These are phyloP conservation scores for Parasteatoda tepidariorum DNA, from an alignment of 1,140 invertebrate species.

Conservation along the genomic window DNA sequence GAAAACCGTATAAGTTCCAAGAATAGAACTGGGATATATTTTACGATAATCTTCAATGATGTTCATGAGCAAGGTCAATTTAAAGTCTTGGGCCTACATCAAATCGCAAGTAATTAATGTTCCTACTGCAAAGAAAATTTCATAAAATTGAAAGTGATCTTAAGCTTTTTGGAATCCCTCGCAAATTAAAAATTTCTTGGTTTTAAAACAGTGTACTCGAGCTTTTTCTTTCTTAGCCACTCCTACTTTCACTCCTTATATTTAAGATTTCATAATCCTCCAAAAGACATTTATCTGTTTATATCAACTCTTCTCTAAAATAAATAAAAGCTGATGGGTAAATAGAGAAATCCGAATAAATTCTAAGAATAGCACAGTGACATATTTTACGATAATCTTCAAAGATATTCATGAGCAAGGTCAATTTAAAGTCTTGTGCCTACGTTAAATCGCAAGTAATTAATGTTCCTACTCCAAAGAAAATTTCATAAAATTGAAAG, in stretches of 20 bases:
- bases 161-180: no score
- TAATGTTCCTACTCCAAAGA: slow-evolving; percentile 26
- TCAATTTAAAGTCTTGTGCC: neutral
- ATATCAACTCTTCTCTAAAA: no score
- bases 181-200: no score
- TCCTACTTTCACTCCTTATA: no score
- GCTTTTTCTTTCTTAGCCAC: neutral
- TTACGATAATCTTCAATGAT: neutral
- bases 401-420: neutral
- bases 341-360: neutral
- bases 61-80: neutral
- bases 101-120: slow-evolving; percentile 15
- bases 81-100: neutral
- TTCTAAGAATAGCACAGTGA: slow-evolving; percentile 38
- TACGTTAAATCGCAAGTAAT: slow-evolving; percentile 11
- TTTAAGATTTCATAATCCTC: no score
- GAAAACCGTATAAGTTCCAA: slow-evolving; percentile 2
- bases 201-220: neutral
- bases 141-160: no score
- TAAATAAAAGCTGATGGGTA: no score
- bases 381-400: slow-evolving; percentile 27
- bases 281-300: no score
- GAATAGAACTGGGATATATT: slow-evolving; percentile 41
- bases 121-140: no score
- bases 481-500: no score